Conservation (phyloP, 2,113 vertebrate genomes). For the Indicator maculatus region DNA sequence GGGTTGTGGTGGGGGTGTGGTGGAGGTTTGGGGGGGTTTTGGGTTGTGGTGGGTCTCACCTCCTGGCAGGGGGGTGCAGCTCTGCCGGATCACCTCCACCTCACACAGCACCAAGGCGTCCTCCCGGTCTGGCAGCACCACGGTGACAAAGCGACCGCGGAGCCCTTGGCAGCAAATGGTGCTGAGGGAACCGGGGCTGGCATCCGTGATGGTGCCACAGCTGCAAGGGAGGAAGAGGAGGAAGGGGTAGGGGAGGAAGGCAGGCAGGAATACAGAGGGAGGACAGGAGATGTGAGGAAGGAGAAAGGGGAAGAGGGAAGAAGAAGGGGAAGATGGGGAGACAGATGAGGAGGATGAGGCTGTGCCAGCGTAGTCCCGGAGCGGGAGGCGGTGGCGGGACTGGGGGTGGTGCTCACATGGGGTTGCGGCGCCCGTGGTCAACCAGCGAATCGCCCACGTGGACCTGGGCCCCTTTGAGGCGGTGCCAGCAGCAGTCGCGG, state of each 20-base stretch:
- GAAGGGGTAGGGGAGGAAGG: too few species aligned
- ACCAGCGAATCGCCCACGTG: neutral
- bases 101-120: neutral
- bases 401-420: neutral
- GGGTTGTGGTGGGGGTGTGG: too few species aligned
- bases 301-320: neutral
- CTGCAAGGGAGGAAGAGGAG: neutral
- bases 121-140: neutral
- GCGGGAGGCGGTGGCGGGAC: neutral
- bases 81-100: neutral
- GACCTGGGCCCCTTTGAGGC: neutral
- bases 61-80: neutral
- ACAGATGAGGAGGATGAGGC: neutral
- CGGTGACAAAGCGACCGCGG: neutral
- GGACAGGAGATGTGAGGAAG: too few species aligned
- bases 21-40: neutral
- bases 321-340: neutral
- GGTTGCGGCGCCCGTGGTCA: neutral
- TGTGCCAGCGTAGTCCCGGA: accelerated
- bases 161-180: neutral
- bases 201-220: neutral
- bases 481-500: neutral
- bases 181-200: neutral
- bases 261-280: too few species aligned
- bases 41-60: neutral